A percentile compares a stretch with the other conserved stretches of the same genome.
Conservation (phyloP, 2,113 vertebrate species). For the Nipponia nippon region DNA sequence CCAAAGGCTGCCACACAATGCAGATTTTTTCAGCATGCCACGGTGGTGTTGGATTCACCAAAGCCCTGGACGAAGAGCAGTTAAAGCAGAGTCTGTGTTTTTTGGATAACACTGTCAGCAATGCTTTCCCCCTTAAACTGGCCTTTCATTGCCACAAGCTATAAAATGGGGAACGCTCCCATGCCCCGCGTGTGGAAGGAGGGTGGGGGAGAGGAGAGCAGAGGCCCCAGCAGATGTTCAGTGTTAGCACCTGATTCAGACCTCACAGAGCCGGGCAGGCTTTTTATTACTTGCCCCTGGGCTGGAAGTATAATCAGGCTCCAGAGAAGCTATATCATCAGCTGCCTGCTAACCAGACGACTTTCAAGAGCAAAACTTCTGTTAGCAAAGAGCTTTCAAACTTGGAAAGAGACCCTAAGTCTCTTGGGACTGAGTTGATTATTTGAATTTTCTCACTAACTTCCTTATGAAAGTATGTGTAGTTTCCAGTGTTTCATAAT, state of each 20-base stretch:
- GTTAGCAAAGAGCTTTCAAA: slow-evolving; percentile 15
- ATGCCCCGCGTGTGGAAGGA: background rate
- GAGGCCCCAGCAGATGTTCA: slow-evolving; percentile 32
- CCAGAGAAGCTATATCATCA: background rate
- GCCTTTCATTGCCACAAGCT: background rate
- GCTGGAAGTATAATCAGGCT: slow-evolving; percentile 17
- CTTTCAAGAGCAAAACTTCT: slow-evolving; percentile 21
- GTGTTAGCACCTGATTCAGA: slow-evolving; percentile 58
- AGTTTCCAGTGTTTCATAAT: slow-evolving; percentile 25
- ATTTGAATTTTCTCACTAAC: slow-evolving; percentile 39
- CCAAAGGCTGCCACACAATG: background rate
- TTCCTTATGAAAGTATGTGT: slow-evolving; percentile 4
- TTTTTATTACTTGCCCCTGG: slow-evolving; percentile 18
- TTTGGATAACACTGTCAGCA: background rate
- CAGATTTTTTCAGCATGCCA: background rate
- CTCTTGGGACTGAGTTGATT: background rate
- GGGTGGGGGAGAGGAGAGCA: background rate
- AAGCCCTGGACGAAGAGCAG: background rate
- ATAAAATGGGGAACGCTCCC: background rate
- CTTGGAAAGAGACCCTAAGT: background rate
- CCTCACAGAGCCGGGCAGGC: background rate
- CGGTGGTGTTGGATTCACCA: background rate
- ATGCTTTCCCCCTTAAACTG: background rate
- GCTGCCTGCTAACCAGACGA: slow-evolving; percentile 8
- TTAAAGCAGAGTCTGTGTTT: background rate